Evolutionary conservation across 1,140 invertebrate genomes (phyloP).

Genomic region (Spodoptera frugiperda): DNA sequence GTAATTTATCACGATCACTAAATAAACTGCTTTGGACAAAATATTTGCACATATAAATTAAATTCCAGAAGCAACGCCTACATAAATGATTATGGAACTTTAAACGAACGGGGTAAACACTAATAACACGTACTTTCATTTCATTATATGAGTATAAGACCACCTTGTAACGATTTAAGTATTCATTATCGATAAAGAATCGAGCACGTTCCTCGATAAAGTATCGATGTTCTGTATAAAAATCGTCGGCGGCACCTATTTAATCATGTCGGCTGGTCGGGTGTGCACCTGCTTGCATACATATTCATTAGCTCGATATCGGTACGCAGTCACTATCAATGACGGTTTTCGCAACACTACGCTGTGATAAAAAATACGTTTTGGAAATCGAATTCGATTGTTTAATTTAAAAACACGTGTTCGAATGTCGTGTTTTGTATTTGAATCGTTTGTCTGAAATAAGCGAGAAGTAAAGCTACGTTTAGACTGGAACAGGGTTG

Average conservation of each 20-base stretch:
- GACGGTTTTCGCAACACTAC: conserved; percentile 73
- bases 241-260: conserved; percentile 81
- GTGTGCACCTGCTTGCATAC: conserved; percentile 77
- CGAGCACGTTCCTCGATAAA: conserved; percentile 65
- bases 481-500: conserved; percentile 12
- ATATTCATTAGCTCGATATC: conserved; percentile 81
- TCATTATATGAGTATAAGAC: conserved; percentile 41
- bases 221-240: conserved; percentile 74
- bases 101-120: conserved; percentile 26
- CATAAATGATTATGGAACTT: conserved; percentile 35
- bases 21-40: conserved; percentile 31
- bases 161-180: conserved; percentile 45
- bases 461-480: conserved; percentile 25
- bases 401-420: conserved; percentile 45
- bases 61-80: conserved; percentile 35
- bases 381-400: conserved; percentile 43
- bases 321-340: conserved; percentile 75
- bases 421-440: conserved; percentile 36
- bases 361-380: conserved; percentile 53
- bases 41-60: conserved; percentile 36
- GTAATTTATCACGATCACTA: conserved; percentile 40
- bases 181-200: conserved; percentile 65
- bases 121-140: conserved; percentile 41
- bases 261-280: conserved; percentile 70
- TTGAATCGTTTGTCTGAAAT: conserved; percentile 38